phyloP scores from a whole-genome alignment of 2,888 invertebrate genomes.

The Mesorhabditis sp. region DNA sequence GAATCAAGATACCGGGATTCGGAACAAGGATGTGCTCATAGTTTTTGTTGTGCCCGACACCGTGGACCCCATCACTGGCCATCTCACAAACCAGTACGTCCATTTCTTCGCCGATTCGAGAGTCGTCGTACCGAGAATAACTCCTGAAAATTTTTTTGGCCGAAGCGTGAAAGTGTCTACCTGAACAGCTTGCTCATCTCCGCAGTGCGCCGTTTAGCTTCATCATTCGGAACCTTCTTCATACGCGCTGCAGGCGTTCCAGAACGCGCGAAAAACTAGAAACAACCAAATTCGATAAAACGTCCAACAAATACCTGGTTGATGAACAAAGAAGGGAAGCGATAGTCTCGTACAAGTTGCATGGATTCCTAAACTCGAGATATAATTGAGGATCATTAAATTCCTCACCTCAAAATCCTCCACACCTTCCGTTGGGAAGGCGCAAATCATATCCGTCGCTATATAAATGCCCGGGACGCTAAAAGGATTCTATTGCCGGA shows the following conservation, averaged over 20 bases:
- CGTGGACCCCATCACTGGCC: slow-evolving; percentile 83
- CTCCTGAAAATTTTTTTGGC: slow-evolving; percentile 7
- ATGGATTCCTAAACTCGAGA: slow-evolving; percentile 13
- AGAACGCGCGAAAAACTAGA: slow-evolving; percentile 82
- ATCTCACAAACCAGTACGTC: slow-evolving; percentile 84
- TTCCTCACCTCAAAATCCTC: slow-evolving; percentile 80
- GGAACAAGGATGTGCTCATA: slow-evolving; percentile 75
- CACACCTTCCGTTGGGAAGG: slow-evolving; percentile 92
- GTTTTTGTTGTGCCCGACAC: slow-evolving; percentile 87
- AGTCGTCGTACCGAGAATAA: slow-evolving; percentile 70
- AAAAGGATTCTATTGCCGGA: slow-evolving; percentile 28
- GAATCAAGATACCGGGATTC: not conserved
- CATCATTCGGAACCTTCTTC: slow-evolving; percentile 62
- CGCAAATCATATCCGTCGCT: slow-evolving; percentile 96
- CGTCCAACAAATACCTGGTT: slow-evolving; percentile 70
- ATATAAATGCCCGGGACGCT: slow-evolving; percentile 86
- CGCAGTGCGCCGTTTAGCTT: slow-evolving; percentile 85
- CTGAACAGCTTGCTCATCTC: slow-evolving; percentile 78
- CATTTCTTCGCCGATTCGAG: slow-evolving; percentile 61
- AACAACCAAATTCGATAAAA: not conserved
- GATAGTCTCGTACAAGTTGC: slow-evolving; percentile 75
- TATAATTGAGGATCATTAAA: slow-evolving; percentile 60
- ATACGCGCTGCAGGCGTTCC: slow-evolving; percentile 92
- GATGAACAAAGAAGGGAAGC: slow-evolving; percentile 85
- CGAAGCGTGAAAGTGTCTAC: slow-evolving; percentile 68